Evolutionary conservation across 2,113 vertebrate genomes (phyloP).

Genomic region (Alces alces): DNA sequence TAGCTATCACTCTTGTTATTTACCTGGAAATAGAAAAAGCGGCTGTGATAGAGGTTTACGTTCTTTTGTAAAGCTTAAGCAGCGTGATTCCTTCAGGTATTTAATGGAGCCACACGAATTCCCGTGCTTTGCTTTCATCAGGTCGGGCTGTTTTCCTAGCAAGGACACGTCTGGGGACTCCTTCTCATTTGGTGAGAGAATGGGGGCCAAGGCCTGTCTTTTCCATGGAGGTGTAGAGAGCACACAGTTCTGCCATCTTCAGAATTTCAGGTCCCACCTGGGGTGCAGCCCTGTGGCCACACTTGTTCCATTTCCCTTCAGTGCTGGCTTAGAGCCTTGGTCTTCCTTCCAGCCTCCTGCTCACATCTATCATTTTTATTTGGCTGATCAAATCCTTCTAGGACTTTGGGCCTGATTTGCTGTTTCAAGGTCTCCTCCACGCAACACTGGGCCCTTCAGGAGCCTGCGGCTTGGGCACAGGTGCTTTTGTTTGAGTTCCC

Average conservation of each 20-base stretch:
- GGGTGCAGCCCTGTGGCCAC: neutral
- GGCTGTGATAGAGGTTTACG: neutral
- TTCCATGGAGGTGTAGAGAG: neutral
- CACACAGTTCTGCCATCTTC: neutral
- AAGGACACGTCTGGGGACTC: neutral
- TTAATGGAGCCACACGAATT: no score
- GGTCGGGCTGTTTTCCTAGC: neutral
- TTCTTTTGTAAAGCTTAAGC: neutral
- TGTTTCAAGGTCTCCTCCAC: neutral
- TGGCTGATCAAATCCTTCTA: neutral
- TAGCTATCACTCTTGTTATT: neutral
- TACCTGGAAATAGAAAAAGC: neutral
- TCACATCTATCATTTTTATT: constrained; percentile 15
- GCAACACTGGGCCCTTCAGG: neutral
- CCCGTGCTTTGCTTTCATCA: neutral
- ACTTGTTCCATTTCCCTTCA: neutral
- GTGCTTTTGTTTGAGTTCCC: neutral
- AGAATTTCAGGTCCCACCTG: neutral
- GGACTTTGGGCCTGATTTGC: neutral
- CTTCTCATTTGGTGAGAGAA: neutral
- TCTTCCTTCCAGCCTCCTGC: neutral
- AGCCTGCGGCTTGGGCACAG: neutral
- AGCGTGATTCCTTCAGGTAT: neutral
- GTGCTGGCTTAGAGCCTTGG: neutral
- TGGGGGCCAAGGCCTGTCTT: neutral